These are phyloP conservation scores for Acronicta aceris DNA, from an alignment of 2,888 invertebrate genomes.

Conservation along the genomic window DNA sequence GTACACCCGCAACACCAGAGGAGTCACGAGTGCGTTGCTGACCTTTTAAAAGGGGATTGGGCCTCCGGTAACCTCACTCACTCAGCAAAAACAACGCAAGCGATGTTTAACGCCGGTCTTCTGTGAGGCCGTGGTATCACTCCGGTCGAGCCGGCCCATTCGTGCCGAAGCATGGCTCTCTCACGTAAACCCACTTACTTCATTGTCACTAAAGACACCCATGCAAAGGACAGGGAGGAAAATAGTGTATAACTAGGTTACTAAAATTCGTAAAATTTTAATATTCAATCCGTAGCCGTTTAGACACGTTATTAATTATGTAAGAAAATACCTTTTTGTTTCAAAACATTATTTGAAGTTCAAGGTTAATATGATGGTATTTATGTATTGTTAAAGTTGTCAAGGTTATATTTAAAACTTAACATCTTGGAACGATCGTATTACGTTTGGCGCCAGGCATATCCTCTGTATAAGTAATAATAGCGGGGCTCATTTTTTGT, in stretches of 20 bases:
- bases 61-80: too few relatives aligned
- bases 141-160: too few relatives aligned
- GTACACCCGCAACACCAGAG: too few relatives aligned
- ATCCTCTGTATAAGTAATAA: conserved; percentile 17
- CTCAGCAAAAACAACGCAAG: too few relatives aligned
- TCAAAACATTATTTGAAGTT: conserved; percentile 17
- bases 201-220: conserved; percentile 1
- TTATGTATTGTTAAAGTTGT: conserved; percentile 11
- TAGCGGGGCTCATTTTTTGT: conserved; percentile 7
- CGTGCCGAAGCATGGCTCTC: too few relatives aligned
- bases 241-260: too few relatives aligned
- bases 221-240: neutral
- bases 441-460: conserved; percentile 29
- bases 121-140: too few relatives aligned
- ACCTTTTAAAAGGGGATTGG: too few relatives aligned
- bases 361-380: conserved; percentile 28
- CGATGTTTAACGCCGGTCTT: too few relatives aligned
- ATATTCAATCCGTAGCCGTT: neutral
- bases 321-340: neutral
- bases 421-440: conserved; percentile 16
- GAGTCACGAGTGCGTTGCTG: too few relatives aligned
- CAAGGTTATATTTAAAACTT: conserved; percentile 23
- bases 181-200: too few relatives aligned
- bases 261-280: neutral
- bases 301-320: neutral